Evolutionary conservation across 2,888 invertebrate genomes (phyloP).

Genomic region (Stenurella melanura): DNA sequence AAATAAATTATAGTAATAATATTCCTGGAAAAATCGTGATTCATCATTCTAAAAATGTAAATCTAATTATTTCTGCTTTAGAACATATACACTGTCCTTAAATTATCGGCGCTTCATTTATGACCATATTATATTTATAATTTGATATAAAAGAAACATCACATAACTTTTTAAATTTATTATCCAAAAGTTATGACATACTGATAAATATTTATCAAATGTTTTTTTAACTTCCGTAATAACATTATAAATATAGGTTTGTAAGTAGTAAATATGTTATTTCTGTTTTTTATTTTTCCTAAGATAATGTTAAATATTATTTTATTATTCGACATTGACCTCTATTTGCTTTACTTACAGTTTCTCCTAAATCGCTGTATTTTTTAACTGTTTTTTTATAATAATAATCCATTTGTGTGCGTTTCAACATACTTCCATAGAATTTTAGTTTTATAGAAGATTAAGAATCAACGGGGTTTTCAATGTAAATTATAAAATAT

Average conservation of each 20-base stretch:
- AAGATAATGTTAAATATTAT: slow-evolving; percentile 38
- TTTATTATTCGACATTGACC: slow-evolving; percentile 43
- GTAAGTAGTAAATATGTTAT: slow-evolving; percentile 47
- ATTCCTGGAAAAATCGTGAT: neutral
- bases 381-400: slow-evolving; percentile 26
- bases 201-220: slow-evolving; percentile 46
- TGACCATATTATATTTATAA: slow-evolving; percentile 24
- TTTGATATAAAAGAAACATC: slow-evolving; percentile 27
- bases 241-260: slow-evolving; percentile 43
- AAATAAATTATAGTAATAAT: neutral
- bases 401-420: slow-evolving; percentile 17
- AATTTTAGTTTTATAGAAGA: slow-evolving; percentile 13
- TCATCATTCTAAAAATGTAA: slow-evolving; percentile 11
- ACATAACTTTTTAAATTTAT: slow-evolving; percentile 38
- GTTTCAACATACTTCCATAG: slow-evolving; percentile 27
- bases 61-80: slow-evolving; percentile 6
- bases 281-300: slow-evolving; percentile 42
- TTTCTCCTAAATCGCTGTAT: neutral
- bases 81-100: slow-evolving; percentile 11
- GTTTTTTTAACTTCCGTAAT: slow-evolving; percentile 47
- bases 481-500: slow-evolving; percentile 32
- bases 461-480: slow-evolving; percentile 8
- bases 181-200: slow-evolving; percentile 40
- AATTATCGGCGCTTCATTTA: slow-evolving; percentile 15
- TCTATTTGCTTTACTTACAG: slow-evolving; percentile 34